Evolutionary conservation across 2,797 vertebrate genomes (phyloP).

Genomic region (Typhlichthys subterraneus): DNA sequence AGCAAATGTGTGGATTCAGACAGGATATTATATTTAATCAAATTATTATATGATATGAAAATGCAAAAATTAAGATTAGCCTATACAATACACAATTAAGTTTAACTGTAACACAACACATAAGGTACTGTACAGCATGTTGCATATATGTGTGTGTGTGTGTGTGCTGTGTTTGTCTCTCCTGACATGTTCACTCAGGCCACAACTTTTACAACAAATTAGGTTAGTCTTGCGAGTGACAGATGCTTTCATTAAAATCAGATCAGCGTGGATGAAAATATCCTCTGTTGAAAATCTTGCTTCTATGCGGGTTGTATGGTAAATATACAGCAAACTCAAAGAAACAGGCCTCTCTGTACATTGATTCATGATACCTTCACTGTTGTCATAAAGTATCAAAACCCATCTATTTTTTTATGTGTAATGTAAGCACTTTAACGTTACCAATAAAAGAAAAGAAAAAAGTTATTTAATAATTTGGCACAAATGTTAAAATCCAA

Average conservation of each 20-base stretch:
- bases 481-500: slow-evolving; percentile 45
- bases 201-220: slow-evolving; percentile 62
- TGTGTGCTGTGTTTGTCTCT: slow-evolving; percentile 32
- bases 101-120: not conserved
- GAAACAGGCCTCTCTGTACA: slow-evolving; percentile 60
- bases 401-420: slow-evolving; percentile 51
- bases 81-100: no score
- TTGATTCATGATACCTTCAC: slow-evolving; percentile 59
- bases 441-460: not conserved
- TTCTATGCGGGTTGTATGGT: slow-evolving; percentile 69
- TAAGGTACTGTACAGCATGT: not conserved
- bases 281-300: slow-evolving; percentile 69
- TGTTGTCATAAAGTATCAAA: slow-evolving; percentile 53
- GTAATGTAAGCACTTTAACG: not conserved
- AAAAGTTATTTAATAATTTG: slow-evolving; percentile 61
- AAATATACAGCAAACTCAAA: slow-evolving; percentile 65
- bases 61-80: no score
- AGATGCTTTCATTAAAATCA: slow-evolving; percentile 79
- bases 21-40: no score
- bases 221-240: slow-evolving; percentile 70
- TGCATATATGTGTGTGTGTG: not conserved
- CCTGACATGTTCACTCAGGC: slow-evolving; percentile 63
- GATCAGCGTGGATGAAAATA: slow-evolving; percentile 75
- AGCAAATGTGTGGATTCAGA: no score
- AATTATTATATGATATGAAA: no score